A percentile compares a stretch with the other conserved stretches of the same genome.
phyloP scores from a whole-genome alignment of 2,797 vertebrate genomes.

The Enteromius viviparus region DNA sequence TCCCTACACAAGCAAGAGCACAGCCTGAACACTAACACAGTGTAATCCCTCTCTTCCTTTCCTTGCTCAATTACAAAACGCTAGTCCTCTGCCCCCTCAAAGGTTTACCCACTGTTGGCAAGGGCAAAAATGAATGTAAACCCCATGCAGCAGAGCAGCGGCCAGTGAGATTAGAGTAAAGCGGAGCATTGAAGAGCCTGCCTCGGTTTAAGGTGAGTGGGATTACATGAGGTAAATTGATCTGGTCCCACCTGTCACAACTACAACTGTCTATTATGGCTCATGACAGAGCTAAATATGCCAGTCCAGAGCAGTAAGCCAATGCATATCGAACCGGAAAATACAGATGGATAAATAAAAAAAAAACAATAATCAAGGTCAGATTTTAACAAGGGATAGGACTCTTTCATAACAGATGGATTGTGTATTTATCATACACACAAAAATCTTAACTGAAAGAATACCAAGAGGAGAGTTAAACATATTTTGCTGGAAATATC shows the following conservation, averaged over 20 bases:
- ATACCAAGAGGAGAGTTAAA: not conserved
- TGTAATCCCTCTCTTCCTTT: conserved; percentile 35
- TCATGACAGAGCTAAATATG: conserved; percentile 49
- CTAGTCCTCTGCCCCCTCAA: conserved; percentile 26
- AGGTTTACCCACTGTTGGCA: conserved; percentile 48
- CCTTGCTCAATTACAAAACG: conserved; percentile 34
- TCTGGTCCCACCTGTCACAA: conserved; percentile 61
- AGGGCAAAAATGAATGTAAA: conserved; percentile 44
- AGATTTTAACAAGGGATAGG: not conserved
- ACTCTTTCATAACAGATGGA: not conserved
- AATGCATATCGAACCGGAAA: not conserved
- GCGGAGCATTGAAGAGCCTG: conserved; percentile 55
- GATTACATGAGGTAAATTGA: conserved; percentile 65
- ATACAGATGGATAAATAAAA: not conserved
- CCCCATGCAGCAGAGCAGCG: conserved; percentile 39
- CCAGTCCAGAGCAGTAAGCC: conserved; percentile 16
- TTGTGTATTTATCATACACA: not conserved
- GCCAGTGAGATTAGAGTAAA: conserved; percentile 58
- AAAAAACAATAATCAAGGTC: not conserved
- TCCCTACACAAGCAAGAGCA: not conserved
- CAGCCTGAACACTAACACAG: conserved; percentile 27
- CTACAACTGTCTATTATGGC: conserved; percentile 48
- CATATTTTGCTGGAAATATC: conserved; percentile 25
- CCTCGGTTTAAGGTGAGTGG: conserved; percentile 60
- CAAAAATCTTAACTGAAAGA: not conserved